phyloP scores from a whole-genome alignment of 2,888 invertebrate genomes.

The Protonemura montana region DNA sequence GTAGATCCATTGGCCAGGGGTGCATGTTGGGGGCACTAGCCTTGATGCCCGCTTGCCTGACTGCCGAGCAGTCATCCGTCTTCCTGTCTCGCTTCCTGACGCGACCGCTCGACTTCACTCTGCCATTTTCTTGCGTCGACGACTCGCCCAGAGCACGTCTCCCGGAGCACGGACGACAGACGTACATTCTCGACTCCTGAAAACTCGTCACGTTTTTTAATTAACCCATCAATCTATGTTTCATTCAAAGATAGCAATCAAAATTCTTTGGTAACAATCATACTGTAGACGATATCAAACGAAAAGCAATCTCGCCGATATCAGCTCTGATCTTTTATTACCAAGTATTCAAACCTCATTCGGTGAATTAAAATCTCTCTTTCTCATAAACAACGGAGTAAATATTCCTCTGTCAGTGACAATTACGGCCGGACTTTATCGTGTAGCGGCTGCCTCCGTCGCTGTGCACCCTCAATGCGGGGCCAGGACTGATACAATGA shows the following conservation, averaged over 20 bases:
- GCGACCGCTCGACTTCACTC: background rate
- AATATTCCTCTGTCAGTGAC: background rate
- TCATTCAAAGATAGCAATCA: background rate
- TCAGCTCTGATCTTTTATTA: background rate
- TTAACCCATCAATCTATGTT: background rate
- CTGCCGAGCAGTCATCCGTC: background rate
- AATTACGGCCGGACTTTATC: too few species aligned
- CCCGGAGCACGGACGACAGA: background rate
- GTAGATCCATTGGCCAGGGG: too few species aligned
- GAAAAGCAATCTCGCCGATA: background rate
- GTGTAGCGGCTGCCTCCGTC: too few species aligned
- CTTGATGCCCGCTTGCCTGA: background rate
- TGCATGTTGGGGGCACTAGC: too few species aligned
- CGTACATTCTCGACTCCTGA: background rate
- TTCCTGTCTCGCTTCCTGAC: slow-evolving; percentile 16
- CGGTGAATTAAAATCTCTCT: background rate
- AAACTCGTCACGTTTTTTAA: background rate
- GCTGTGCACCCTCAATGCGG: too few species aligned
- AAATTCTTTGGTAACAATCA: background rate
- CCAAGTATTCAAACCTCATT: too few species aligned
- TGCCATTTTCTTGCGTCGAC: background rate
- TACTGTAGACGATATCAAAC: background rate
- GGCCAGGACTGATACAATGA: background rate
- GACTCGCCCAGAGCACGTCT: background rate
- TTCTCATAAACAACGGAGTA: background rate